phyloP scores from a whole-genome alignment of 2,113 vertebrate genomes.

The Gasterosteus aculeatus region DNA sequence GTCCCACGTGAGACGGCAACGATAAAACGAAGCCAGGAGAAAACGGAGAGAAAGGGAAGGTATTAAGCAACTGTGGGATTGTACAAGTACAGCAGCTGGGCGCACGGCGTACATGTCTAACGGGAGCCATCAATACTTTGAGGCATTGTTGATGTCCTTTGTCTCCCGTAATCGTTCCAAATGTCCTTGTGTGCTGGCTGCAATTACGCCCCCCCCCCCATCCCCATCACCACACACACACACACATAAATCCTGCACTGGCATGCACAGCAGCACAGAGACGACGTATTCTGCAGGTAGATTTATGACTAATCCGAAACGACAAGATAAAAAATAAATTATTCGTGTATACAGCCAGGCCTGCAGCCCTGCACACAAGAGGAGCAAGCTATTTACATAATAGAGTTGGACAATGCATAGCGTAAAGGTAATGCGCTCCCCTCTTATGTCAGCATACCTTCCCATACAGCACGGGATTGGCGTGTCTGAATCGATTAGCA shows the following conservation, averaged over 20 bases:
- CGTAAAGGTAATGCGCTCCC: constrained; percentile 52
- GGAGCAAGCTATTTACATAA: constrained; percentile 63
- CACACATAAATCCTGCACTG: neutral
- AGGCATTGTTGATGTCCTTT: constrained; percentile 55
- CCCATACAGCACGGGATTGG: constrained; percentile 34
- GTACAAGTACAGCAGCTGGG: constrained; percentile 32
- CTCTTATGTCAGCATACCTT: constrained; percentile 60
- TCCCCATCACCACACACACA: neutral
- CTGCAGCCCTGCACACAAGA: constrained; percentile 5
- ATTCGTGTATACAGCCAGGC: constrained; percentile 6
- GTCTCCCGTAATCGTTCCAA: constrained; percentile 43
- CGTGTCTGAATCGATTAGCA: constrained; percentile 51
- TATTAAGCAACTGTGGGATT: constrained; percentile 37
- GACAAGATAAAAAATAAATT: constrained; percentile 64
- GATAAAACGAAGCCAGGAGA: constrained; percentile 3
- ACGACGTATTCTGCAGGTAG: constrained; percentile 47
- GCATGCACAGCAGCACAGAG: constrained; percentile 13
- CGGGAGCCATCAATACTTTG: constrained; percentile 49
- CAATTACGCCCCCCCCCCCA: constrained; percentile 10
- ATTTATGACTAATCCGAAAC: constrained; percentile 54
- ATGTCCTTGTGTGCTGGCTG: constrained; percentile 49
- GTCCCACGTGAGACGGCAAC: constrained; percentile 21
- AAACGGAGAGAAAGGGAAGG: constrained; percentile 9
- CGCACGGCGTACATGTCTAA: constrained; percentile 46
- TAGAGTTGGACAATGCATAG: constrained; percentile 56